Base-by-base conservation (phyloP, 2,888 invertebrate genomes). In the Drosophila aldrichi region DNA sequence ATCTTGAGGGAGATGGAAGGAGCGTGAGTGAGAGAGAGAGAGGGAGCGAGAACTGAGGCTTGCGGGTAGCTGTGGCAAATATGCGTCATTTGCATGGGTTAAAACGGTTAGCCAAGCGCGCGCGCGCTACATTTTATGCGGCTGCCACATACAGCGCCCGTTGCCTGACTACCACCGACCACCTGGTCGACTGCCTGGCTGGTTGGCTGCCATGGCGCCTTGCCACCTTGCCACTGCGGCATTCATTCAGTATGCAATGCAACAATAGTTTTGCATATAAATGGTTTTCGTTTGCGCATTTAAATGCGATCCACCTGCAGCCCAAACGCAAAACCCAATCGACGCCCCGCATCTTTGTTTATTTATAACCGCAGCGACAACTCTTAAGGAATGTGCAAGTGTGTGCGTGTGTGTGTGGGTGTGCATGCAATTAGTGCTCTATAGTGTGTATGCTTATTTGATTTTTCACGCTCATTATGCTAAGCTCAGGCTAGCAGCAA, bases 181-280 rank as follows among this genome's bases (percentile, higher is more conserved):
- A 36, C 59, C 65, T 32, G 34, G 3, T 40, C 44, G 66, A 38
- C 59, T 48, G 56, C 20, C 12, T 41, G 10, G 12, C 29, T 10
- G 32, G 32, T 8, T 18, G n/a, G 51, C 55, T 46, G 56, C 40
- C 38, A 36, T 40, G 48, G 22, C 38, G 43, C 54, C 49, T 49
- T 67, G 66, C 66, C 81, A 43, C 54, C 49, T 49, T 67, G 66
- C 66, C 81, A 77, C 67, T 74, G 70, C 88, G 80, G 81, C 86
- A 86, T 76, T 80, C 82, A 88, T 90, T 91, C 82, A 54, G 88
- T 84, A 91, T 91, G 91, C 88, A 77, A 80, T 81, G 88, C 81
- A 91, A 89, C 83, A 91, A 91, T 87, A 91, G 89, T 91, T 91
- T 91, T 90, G 91, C 90, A 91, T 91, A 90, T 89, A 91, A 91